These are phyloP conservation scores for Lepidurus couesii DNA, from an alignment of 1,140 invertebrate genomes.

Conservation along the genomic window DNA sequence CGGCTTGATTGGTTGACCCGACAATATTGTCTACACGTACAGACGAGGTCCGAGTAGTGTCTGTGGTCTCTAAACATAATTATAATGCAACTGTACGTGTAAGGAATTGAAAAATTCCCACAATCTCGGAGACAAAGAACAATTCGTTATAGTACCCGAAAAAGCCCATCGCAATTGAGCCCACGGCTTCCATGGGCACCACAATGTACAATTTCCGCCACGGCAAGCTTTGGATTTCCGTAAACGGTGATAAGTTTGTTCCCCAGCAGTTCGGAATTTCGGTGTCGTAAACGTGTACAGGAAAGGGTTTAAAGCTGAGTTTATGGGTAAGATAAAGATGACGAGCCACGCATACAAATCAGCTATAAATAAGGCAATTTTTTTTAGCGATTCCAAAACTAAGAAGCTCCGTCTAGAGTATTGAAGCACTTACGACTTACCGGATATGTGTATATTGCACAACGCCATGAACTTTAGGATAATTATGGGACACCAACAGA, in stretches of 20 bases:
- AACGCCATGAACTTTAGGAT: conserved; percentile 60
- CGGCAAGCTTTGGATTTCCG: not conserved
- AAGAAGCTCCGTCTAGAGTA: not conserved
- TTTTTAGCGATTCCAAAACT: not conserved
- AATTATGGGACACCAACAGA: conserved; percentile 70
- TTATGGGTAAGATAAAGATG: conserved; percentile 69
- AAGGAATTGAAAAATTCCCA: not conserved
- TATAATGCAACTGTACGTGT: not conserved
- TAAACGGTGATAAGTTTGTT: conserved; percentile 26
- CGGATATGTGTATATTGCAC: conserved; percentile 49
- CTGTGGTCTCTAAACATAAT: not conserved
- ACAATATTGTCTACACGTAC: not conserved
- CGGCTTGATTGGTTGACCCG: not conserved
- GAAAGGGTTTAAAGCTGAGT: conserved; percentile 70
- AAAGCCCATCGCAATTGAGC: not conserved
- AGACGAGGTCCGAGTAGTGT: not conserved
- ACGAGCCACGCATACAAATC: conserved; percentile 67
- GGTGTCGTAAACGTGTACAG: conserved; percentile 73
- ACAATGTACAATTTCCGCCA: not conserved
- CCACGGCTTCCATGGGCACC: conserved; percentile 3
- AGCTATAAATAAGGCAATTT: conserved; percentile 45
- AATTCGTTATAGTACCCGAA: not conserved
- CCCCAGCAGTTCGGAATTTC: conserved; percentile 45
- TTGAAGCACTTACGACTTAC: conserved; percentile 44
- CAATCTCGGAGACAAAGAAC: not conserved